phyloP scores from a whole-genome alignment of 2,888 invertebrate genomes.

The Scaptodrosophila latifasciaeformis region DNA sequence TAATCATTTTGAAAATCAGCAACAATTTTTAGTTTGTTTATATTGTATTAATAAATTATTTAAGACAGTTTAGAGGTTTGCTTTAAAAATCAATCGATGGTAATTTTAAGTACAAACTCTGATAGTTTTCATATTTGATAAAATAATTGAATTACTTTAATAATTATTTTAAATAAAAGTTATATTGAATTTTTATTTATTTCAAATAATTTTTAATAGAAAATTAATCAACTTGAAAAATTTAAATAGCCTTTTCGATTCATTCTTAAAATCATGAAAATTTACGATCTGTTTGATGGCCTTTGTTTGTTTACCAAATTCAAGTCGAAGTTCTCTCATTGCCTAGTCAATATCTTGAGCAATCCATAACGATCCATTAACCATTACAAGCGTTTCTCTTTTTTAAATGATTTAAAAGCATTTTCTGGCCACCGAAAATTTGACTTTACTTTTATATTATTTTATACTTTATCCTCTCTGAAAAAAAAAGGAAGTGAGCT shows the following conservation, averaged over 20 bases:
- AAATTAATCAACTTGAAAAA: background rate
- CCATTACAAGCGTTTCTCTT: constrained; percentile 24
- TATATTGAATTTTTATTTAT: background rate
- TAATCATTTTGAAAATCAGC: too few species aligned
- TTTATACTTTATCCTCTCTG: constrained; percentile 7
- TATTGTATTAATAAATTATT: too few species aligned
- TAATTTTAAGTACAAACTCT: too few species aligned
- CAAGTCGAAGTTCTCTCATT: constrained; percentile 19
- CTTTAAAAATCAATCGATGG: too few species aligned
- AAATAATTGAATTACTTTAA: background rate
- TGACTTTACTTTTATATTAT: constrained; percentile 24
- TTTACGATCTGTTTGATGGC: background rate
- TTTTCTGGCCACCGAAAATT: constrained; percentile 9
- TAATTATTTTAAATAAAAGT: background rate
- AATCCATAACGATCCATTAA: constrained; percentile 30
- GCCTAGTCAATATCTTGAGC: constrained; percentile 34
- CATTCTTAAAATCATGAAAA: background rate
- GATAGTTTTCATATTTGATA: too few species aligned
- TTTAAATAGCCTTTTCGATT: background rate
- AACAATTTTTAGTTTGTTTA: too few species aligned
- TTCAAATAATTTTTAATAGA: background rate
- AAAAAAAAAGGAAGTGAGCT: constrained; percentile 10
- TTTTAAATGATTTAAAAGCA: constrained; percentile 40
- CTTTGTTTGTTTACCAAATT: constrained; percentile 4
- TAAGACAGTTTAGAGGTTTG: too few species aligned